Percentiles rank a stretch among this genome's conserved stretches.
Evolutionary conservation across 1,140 invertebrate species (phyloP).

Genomic region (Brachystomella parvula): DNA sequence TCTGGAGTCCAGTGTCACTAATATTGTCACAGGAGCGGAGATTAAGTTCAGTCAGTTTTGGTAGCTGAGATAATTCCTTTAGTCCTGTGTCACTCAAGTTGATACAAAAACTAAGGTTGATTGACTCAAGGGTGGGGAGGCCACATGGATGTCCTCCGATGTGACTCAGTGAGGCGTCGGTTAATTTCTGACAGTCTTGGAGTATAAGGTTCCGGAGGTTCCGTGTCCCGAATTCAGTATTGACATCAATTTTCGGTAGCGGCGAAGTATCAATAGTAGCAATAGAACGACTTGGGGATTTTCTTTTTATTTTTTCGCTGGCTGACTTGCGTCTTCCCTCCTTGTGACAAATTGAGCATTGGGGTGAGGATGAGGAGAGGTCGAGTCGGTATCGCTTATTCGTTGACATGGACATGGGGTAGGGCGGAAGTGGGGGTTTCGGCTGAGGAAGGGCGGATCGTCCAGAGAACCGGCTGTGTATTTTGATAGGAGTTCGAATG

Average conservation of each 20-base stretch:
- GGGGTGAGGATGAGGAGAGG: not conserved
- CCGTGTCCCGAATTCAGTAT: conserved; percentile 50
- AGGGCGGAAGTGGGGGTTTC: not conserved
- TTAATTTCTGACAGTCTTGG: conserved; percentile 88
- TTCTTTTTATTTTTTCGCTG: not conserved
- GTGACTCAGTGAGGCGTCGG: conserved; percentile 79
- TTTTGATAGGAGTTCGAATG: not conserved
- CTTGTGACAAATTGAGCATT: conserved; percentile 8
- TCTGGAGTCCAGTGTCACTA: conserved; percentile 81
- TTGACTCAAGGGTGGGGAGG: conserved; percentile 66
- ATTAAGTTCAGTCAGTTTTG: conserved; percentile 75
- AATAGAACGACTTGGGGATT: not conserved
- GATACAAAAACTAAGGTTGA: conserved; percentile 90
- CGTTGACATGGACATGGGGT: not conserved
- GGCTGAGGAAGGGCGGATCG: too few relatives aligned
- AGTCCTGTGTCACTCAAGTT: conserved; percentile 83
- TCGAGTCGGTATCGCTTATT: not conserved
- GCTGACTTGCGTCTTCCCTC: not conserved
- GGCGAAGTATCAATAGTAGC: not conserved
- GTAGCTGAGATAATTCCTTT: conserved; percentile 77
- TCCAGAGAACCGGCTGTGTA: too few relatives aligned
- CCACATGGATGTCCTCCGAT: conserved; percentile 56
- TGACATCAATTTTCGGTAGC: conserved; percentile 10
- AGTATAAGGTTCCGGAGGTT: conserved; percentile 74
- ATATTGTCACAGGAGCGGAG: conserved; percentile 88